Conservation (phyloP, 2,797 vertebrate species). For the Alcedo atthis region DNA sequence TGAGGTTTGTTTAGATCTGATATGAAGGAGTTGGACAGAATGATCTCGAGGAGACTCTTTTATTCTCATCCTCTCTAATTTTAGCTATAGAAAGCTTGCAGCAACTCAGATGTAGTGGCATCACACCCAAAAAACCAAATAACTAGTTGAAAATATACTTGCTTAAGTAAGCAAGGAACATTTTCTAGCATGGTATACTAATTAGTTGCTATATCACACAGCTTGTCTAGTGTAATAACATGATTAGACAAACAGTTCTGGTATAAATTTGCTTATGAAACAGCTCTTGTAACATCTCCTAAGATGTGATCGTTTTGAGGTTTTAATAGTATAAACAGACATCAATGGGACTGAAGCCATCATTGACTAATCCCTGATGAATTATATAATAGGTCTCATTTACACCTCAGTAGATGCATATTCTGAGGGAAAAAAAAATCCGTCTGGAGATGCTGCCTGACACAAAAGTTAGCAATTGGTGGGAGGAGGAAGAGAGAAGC, state of each 20-base stretch:
- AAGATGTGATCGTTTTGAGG: not conserved
- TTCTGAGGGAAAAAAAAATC: not conserved
- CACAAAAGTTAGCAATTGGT: not conserved
- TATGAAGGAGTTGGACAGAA: not conserved
- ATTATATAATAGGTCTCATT: not conserved
- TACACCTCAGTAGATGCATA: not conserved
- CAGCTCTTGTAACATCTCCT: not conserved
- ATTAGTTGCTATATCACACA: not conserved
- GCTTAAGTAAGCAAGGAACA: not conserved
- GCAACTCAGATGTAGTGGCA: not conserved
- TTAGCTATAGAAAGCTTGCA: not conserved
- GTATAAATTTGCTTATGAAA: not conserved
- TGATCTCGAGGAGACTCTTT: not conserved
- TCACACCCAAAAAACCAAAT: not conserved
- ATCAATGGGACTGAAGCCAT: not conserved
- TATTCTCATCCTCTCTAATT: not conserved
- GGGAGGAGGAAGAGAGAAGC: not conserved
- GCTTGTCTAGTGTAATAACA: not conserved
- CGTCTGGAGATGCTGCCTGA: not conserved
- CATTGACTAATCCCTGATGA: not conserved
- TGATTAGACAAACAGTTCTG: not conserved
- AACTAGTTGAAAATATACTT: not conserved
- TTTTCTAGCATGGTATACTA: not conserved
- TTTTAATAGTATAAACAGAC: not conserved
- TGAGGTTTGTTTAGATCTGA: not conserved